A percentile compares a stretch with the other conserved stretches of the same genome.
Conservation (phyloP, 2,888 invertebrate genomes). For the Cyrtodaria siliqua region DNA sequence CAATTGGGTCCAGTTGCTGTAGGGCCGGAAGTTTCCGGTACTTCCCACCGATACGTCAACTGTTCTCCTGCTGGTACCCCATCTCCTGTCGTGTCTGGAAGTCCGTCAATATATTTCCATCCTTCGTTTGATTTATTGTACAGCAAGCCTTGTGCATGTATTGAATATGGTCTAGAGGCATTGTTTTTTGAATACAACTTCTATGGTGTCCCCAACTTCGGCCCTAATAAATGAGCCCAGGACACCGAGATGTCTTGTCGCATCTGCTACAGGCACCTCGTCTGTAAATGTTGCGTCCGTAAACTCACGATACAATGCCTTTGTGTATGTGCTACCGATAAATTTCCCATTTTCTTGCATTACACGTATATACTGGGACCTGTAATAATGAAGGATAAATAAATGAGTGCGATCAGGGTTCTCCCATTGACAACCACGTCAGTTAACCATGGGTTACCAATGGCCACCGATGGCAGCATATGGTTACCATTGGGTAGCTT, state of each 20-base stretch:
- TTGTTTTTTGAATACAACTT: slow-evolving; percentile 69
- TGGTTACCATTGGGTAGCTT: too few species aligned
- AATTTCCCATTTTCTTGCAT: slow-evolving; percentile 60
- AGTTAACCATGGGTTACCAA: too few species aligned
- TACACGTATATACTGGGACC: slow-evolving; percentile 59
- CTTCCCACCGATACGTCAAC: slow-evolving; percentile 66
- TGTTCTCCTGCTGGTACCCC: slow-evolving; percentile 52
- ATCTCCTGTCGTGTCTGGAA: slow-evolving; percentile 20
- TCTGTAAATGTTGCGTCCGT: slow-evolving; percentile 68
- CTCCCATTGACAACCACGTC: too few species aligned
- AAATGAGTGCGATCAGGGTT: too few species aligned
- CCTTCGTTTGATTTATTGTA: slow-evolving; percentile 69
- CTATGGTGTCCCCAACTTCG: slow-evolving; percentile 78
- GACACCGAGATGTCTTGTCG: slow-evolving; percentile 64
- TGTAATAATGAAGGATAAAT: too few species aligned
- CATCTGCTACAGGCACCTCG: slow-evolving; percentile 33
- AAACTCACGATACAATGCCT: slow-evolving; percentile 72
- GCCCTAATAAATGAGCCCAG: slow-evolving; percentile 78
- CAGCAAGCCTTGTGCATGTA: slow-evolving; percentile 60
- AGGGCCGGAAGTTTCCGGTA: slow-evolving; percentile 69
- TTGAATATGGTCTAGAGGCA: slow-evolving; percentile 60
- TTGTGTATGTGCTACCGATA: slow-evolving; percentile 70
- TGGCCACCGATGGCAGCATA: too few species aligned
- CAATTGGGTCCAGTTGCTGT: slow-evolving; percentile 71
- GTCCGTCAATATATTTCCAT: slow-evolving; percentile 40